phyloP scores from a whole-genome alignment of 2,888 invertebrate species.

The Drosophila robusta region DNA sequence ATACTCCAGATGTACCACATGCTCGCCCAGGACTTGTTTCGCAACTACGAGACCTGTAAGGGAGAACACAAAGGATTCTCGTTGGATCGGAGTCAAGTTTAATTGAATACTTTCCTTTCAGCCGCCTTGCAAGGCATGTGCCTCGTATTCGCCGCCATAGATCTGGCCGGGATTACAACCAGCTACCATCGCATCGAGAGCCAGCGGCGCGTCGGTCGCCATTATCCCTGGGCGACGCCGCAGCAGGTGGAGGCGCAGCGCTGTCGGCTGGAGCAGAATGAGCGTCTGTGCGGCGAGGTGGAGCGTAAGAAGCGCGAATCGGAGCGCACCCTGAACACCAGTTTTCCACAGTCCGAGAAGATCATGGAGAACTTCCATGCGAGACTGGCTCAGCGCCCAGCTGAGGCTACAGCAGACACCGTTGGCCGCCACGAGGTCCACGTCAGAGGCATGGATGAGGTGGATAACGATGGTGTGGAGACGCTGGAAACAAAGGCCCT shows the following conservation, averaged over 20 bases:
- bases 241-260: slow-evolving; percentile 79
- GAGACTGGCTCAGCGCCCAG: slow-evolving; percentile 5
- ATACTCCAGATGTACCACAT: slow-evolving; percentile 89
- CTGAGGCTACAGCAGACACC: not conserved
- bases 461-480: slow-evolving; percentile 70
- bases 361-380: slow-evolving; percentile 82
- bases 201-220: slow-evolving; percentile 90
- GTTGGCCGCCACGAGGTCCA: slow-evolving; percentile 58
- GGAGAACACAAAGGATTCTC: not conserved
- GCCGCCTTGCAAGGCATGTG: slow-evolving; percentile 89
- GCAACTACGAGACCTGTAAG: slow-evolving; percentile 89
- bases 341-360: slow-evolving; percentile 83
- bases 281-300: slow-evolving; percentile 68
- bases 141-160: slow-evolving; percentile 88
- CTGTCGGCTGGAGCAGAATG: slow-evolving; percentile 67
- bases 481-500: slow-evolving; percentile 65
- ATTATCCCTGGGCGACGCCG: slow-evolving; percentile 89
- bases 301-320: slow-evolving; percentile 72
- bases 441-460: slow-evolving; percentile 68
- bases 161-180: slow-evolving; percentile 90
- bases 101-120: slow-evolving; percentile 82
- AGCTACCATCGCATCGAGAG: slow-evolving; percentile 92
- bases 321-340: slow-evolving; percentile 66
- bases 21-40: slow-evolving; percentile 86
- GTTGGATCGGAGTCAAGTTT: not conserved